These are phyloP conservation scores for Kryptopterus vitreolus DNA, from an alignment of 2,797 vertebrate genomes.

Conservation along the genomic window DNA sequence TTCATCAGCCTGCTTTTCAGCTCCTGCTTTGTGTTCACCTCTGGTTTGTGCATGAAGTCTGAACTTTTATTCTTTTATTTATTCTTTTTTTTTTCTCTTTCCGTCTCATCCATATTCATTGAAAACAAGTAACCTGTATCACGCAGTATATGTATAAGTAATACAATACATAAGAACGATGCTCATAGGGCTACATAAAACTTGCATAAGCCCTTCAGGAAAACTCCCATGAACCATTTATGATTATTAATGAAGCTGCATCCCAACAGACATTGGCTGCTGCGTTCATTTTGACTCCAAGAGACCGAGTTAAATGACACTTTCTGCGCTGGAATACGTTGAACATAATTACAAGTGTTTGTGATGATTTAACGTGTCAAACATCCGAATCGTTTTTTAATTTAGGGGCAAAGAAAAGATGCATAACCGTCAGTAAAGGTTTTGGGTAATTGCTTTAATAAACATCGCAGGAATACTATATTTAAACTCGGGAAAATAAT, in stretches of 20 bases:
- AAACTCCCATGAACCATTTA: background rate
- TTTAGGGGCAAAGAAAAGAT: constrained; percentile 8
- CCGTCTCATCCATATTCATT: background rate
- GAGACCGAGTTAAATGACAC: background rate
- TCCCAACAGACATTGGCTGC: background rate
- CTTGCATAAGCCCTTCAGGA: background rate
- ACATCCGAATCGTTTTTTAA: background rate
- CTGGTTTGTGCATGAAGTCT: background rate
- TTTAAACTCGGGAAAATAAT: background rate
- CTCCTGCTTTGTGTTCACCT: background rate
- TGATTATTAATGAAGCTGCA: background rate
- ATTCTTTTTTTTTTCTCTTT: no score
- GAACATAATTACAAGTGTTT: background rate
- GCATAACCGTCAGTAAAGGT: background rate
- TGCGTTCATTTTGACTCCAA: background rate
- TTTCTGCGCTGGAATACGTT: background rate
- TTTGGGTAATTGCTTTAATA: background rate
- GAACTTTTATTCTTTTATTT: background rate
- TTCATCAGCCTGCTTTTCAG: background rate
- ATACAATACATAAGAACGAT: background rate
- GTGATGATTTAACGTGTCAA: constrained; percentile 7
- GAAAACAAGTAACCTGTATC: background rate
- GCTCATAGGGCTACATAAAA: background rate
- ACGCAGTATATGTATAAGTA: background rate
- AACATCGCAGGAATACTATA: background rate